These are phyloP conservation scores for Morpho helenor DNA, from an alignment of 2,888 invertebrate genomes.

Conservation along the genomic window DNA sequence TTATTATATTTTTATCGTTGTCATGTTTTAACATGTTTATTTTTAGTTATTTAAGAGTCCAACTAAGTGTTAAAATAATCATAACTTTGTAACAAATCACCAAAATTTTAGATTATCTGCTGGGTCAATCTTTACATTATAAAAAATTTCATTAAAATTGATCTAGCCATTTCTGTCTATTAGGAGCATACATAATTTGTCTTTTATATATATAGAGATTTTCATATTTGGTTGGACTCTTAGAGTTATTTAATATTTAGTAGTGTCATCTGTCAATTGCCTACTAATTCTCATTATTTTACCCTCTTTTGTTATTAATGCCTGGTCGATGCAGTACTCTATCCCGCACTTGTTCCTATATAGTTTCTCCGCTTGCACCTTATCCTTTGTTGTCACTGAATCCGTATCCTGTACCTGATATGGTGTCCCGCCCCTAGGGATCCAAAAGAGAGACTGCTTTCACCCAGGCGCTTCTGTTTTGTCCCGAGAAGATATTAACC, in stretches of 20 bases:
- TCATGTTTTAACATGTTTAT: too few relatives aligned
- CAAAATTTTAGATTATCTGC: too few relatives aligned
- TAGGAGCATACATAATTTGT: too few relatives aligned
- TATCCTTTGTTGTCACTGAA: slow-evolving; percentile 18
- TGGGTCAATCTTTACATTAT: too few relatives aligned
- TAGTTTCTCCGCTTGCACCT: slow-evolving; percentile 33
- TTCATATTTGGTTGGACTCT: background rate
- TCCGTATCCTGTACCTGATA: slow-evolving; percentile 38
- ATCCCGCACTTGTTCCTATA: slow-evolving; percentile 34
- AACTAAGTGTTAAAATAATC: too few relatives aligned
- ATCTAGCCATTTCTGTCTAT: too few relatives aligned
- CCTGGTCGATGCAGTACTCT: slow-evolving; percentile 69
- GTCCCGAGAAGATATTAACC: slow-evolving; percentile 81
- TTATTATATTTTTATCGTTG: too few relatives aligned
- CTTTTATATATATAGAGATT: background rate
- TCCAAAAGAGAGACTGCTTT: slow-evolving; percentile 89
- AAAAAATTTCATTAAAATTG: too few relatives aligned
- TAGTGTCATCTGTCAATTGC: background rate
- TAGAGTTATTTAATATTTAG: background rate
- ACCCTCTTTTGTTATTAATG: slow-evolving; percentile 50
- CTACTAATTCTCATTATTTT: slow-evolving; percentile 8
- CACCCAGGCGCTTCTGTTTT: slow-evolving; percentile 91
- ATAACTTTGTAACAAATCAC: too few relatives aligned
- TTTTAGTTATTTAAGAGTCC: too few relatives aligned
- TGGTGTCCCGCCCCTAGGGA: slow-evolving; percentile 62